phyloP scores from a whole-genome alignment of 2,113 vertebrate species.

The Otis tarda region DNA sequence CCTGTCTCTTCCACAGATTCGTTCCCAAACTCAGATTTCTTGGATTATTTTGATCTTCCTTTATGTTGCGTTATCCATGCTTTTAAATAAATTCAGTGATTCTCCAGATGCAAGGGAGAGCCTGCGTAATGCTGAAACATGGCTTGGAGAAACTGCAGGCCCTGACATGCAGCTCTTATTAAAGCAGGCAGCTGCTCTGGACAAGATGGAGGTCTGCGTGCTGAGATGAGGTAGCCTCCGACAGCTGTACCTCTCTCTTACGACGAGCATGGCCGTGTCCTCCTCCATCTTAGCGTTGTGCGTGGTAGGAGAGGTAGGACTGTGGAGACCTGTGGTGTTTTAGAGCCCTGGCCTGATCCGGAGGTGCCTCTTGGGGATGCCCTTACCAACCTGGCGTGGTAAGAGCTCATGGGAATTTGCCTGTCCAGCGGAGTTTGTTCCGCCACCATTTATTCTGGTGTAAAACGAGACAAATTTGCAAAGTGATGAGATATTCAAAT shows the following conservation, averaged over 20 bases:
- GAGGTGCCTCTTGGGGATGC: neutral
- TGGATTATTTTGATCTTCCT: neutral
- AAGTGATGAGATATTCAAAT: constrained; percentile 36
- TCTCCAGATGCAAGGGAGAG: neutral
- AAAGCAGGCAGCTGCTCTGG: neutral
- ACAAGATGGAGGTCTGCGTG: neutral
- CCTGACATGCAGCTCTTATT: neutral
- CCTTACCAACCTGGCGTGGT: rapidly evolving
- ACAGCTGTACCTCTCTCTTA: neutral
- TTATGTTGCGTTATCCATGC: rapidly evolving
- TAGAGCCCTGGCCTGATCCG: neutral
- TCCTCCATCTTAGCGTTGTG: neutral
- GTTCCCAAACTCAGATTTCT: neutral
- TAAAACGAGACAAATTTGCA: constrained; percentile 12
- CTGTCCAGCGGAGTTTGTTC: neutral
- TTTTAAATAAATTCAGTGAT: neutral
- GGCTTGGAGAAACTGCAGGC: neutral
- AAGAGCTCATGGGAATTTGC: neutral
- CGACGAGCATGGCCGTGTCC: rapidly evolving
- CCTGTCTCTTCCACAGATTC: neutral
- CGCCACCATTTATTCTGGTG: neutral
- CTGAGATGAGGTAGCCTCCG: neutral
- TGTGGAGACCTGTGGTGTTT: neutral
- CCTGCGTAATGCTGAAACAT: neutral
- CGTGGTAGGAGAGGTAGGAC: neutral